Conservation (phyloP, 2,888 invertebrate species). For the Gymnoscelis rufifasciata region DNA sequence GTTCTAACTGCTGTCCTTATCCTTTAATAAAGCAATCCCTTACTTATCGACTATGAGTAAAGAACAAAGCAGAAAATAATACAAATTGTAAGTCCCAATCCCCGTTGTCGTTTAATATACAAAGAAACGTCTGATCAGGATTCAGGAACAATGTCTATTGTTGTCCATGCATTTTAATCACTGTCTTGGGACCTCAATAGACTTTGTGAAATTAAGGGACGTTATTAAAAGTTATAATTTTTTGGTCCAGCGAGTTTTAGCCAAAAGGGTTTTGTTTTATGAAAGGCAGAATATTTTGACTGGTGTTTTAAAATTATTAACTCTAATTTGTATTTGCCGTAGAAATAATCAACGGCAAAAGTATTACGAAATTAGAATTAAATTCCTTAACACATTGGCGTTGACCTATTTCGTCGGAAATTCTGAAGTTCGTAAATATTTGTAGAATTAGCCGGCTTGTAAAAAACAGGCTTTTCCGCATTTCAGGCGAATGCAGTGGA, state of each 20-base stretch:
- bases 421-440: too few species aligned
- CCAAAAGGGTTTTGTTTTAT: slow-evolving; percentile 1
- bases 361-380: too few species aligned
- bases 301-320: too few species aligned
- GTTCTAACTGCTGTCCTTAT: too few species aligned
- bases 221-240: slow-evolving; percentile 10
- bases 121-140: slow-evolving; percentile 59
- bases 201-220: slow-evolving; percentile 30
- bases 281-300: not conserved
- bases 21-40: slow-evolving; percentile 14
- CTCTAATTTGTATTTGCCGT: too few species aligned
- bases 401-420: too few species aligned
- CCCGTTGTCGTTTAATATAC: slow-evolving; percentile 53
- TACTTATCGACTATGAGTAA: slow-evolving; percentile 40
- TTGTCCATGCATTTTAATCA: slow-evolving; percentile 62
- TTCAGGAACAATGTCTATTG: slow-evolving; percentile 51
- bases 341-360: too few species aligned
- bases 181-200: slow-evolving; percentile 38
- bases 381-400: too few species aligned
- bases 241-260: not conserved
- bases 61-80: slow-evolving; percentile 51
- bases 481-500: slow-evolving; percentile 11
- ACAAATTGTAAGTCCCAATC: slow-evolving; percentile 46
- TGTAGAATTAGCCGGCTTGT: too few species aligned
- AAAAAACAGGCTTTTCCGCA: not conserved